Evolutionary conservation across 2,888 invertebrate species (phyloP).

Genomic region (Synergus itoensis): DNA sequence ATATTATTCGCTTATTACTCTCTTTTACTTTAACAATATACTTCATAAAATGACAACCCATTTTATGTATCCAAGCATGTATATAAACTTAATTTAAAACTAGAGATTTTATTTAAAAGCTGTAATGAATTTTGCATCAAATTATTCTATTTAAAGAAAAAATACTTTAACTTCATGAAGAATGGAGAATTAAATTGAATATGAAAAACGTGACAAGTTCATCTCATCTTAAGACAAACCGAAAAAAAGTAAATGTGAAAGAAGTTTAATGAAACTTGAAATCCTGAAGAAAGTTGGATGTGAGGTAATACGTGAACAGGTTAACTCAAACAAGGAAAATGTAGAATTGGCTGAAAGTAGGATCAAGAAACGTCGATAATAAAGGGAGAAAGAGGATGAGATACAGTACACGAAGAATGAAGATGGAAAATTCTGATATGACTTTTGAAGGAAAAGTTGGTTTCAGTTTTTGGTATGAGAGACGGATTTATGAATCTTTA

Average conservation of each 20-base stretch:
- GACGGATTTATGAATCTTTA: not conserved
- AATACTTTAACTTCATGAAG: not conserved
- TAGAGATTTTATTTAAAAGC: no score
- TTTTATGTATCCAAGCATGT: not conserved
- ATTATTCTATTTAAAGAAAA: no score
- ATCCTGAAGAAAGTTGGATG: not conserved
- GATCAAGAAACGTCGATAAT: not conserved
- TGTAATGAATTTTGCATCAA: no score
- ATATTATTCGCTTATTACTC: not conserved
- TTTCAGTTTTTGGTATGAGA: not conserved
- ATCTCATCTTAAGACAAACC: not conserved
- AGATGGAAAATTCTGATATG: not conserved
- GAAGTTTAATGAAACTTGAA: constrained; percentile 1
- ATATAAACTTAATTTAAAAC: no score
- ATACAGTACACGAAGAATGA: not conserved
- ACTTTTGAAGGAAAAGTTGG: not conserved
- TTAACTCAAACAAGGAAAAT: not conserved
- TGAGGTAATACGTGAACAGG: not conserved
- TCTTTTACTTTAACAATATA: not conserved
- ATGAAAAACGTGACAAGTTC: not conserved
- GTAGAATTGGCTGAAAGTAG: not conserved
- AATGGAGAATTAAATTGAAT: not conserved
- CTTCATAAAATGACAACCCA: not conserved
- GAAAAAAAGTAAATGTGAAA: not conserved
- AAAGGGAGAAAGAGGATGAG: not conserved